These are phyloP conservation scores for Pollachius pollachius DNA, from an alignment of 2,113 vertebrate genomes.

Conservation along the genomic window DNA sequence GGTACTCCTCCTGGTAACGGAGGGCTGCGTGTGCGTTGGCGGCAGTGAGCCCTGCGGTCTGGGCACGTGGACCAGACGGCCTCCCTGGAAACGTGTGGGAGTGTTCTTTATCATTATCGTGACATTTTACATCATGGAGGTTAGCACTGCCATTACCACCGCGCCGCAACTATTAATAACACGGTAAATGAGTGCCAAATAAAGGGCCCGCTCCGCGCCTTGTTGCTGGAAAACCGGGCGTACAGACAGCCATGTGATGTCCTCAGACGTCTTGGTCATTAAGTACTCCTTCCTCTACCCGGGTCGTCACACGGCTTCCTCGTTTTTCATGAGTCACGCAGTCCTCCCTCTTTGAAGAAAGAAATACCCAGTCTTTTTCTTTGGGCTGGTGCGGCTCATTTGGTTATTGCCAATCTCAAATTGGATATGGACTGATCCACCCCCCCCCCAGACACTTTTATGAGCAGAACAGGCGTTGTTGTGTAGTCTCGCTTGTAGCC, in stretches of 20 bases:
- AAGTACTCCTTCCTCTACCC: not conserved
- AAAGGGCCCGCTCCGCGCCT: slow-evolving; percentile 46
- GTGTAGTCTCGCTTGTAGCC: slow-evolving; percentile 37
- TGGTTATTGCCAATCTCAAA: slow-evolving; percentile 6
- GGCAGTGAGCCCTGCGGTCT: slow-evolving; percentile 50
- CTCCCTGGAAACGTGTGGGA: slow-evolving; percentile 56
- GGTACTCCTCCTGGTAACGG: slow-evolving; percentile 39
- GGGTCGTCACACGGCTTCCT: not conserved
- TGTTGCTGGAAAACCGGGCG: slow-evolving; percentile 25
- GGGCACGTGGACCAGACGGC: slow-evolving; percentile 51
- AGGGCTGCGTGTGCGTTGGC: slow-evolving; percentile 23
- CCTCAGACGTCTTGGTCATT: slow-evolving; percentile 26
- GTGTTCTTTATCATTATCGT: slow-evolving; percentile 36
- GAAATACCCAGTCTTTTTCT: slow-evolving; percentile 2
- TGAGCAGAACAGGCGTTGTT: slow-evolving; percentile 33
- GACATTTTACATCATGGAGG: slow-evolving; percentile 33
- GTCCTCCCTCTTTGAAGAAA: slow-evolving; percentile 6
- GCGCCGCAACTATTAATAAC: slow-evolving; percentile 54
- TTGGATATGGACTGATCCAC: slow-evolving; percentile 4
- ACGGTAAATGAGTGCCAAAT: slow-evolving; percentile 37
- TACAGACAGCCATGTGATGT: slow-evolving; percentile 36
- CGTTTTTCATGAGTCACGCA: not conserved
- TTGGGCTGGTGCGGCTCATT: slow-evolving; percentile 11
- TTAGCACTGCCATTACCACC: slow-evolving; percentile 21
- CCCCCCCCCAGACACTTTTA: slow-evolving; percentile 24